phyloP scores from a whole-genome alignment of 1,140 invertebrate species.

The Nasonia giraulti region DNA sequence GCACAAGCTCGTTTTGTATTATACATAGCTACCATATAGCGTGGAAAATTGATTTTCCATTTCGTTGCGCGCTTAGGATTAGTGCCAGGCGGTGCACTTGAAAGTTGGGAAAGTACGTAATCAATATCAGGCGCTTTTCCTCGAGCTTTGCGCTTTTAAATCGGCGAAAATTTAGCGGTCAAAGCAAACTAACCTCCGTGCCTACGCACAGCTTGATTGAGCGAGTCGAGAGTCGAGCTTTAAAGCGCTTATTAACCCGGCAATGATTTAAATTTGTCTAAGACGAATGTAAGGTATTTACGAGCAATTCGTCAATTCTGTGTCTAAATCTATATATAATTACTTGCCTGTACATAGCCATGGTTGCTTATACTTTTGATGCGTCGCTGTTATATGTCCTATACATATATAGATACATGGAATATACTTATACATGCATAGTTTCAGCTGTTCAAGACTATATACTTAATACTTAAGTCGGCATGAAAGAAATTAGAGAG shows the following conservation, averaged over 20 bases:
- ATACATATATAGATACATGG: background rate
- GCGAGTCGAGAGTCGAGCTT: background rate
- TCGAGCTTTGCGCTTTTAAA: background rate
- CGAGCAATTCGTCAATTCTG: background rate
- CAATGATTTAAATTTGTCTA: background rate
- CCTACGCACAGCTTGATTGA: background rate
- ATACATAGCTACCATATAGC: background rate
- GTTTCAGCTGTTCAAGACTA: background rate
- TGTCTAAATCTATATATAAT: background rate
- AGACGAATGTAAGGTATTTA: background rate
- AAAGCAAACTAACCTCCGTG: constrained; percentile 31
- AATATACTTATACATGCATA: background rate
- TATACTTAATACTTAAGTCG: background rate
- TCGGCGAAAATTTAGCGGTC: constrained; percentile 1
- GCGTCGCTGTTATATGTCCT: too few species aligned
- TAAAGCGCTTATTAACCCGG: background rate
- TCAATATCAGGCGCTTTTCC: background rate
- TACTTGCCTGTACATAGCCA: constrained; percentile 10
- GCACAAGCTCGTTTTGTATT: background rate
- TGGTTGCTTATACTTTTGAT: background rate
- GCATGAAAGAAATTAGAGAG: too few species aligned
- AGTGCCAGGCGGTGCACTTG: constrained; percentile 4
- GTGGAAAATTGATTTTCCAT: constrained; percentile 32
- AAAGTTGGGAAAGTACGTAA: constrained; percentile 5
- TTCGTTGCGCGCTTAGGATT: background rate